A percentile compares a stretch with the other conserved stretches of the same genome.
phyloP scores from a whole-genome alignment of 2,113 vertebrate species.

The Sorex fumeus region DNA sequence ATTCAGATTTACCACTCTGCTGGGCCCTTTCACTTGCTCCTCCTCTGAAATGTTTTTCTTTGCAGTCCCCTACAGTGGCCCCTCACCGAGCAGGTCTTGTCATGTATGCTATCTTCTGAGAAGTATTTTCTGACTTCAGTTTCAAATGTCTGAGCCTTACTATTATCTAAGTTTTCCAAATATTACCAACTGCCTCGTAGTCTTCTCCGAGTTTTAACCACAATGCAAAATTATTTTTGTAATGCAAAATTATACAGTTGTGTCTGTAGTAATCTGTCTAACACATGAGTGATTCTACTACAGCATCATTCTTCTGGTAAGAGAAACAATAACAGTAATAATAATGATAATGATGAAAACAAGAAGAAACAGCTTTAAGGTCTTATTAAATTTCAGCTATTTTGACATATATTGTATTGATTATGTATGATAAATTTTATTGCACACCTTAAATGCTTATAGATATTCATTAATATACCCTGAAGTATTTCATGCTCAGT shows the following conservation, averaged over 20 bases:
- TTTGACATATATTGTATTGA: slow-evolving; percentile 11
- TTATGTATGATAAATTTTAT: neutral
- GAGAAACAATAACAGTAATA: neutral
- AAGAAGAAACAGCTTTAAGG: neutral
- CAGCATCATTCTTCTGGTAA: neutral
- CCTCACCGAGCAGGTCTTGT: neutral
- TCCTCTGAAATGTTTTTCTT: neutral
- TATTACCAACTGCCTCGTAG: neutral
- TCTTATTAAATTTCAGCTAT: neutral
- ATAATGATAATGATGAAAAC: too few species aligned
- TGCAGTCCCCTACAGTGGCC: too few species aligned
- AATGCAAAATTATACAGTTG: neutral
- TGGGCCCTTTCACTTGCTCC: neutral
- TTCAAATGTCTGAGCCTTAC: neutral
- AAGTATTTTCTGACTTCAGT: neutral
- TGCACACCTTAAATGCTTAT: neutral
- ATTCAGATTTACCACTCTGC: neutral
- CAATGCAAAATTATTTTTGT: neutral
- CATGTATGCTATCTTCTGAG: neutral
- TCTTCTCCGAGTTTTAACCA: slow-evolving; percentile 1
- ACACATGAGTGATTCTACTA: neutral
- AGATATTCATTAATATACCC: neutral
- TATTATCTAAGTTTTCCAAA: neutral
- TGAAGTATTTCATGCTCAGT: neutral
- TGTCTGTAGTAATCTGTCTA: neutral